Base-by-base conservation (phyloP, 1,140 invertebrate genomes). In the Bombus superbus region DNA sequence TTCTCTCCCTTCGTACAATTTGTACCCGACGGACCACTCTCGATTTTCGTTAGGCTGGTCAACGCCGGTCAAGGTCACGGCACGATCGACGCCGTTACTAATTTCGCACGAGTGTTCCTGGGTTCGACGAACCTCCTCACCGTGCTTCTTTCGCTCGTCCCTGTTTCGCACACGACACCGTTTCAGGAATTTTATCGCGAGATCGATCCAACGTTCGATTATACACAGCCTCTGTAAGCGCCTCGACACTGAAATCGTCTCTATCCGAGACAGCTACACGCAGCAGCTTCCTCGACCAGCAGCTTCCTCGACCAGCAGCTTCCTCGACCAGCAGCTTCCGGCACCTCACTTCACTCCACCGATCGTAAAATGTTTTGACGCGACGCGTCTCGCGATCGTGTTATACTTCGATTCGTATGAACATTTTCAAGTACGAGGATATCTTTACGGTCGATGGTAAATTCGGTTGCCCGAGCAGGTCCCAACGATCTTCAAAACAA, bases 11-110 rank as follows among this genome's bases (percentile, higher is more conserved):
- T 64, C 13, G 13, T n/a, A 35, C 64, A 13, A 32, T 78, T 53
- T 40, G 75, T 64, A 44, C 59, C 75, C 32, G 81, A 32, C 78
- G 79, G 72, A 47, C 69, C 74, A 89, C 84, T 91, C 88, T 81
- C 81, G 78, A 89, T 91, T 91, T 92, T 85, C 73, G 74, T 76
- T 44, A 47, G 81, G 72, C 76, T 83, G 89, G 81, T 82, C 88
- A 81, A 85, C 83, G 42, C 76, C 74, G 81, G 89, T 88, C 89
- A 90, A 90, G 89, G 87, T 77, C 89, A 86, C 87, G 76, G 53
- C 78, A n/a, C 73, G 62, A 81, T 73, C 72, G n/a, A 38, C 72
- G 47, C 76, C 77, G 69, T 35, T 71, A 88, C 85, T 88, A 88
- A 90, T 90, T 90, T 90, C 77, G 74, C 78, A 69, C 80, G 86